A percentile compares a stretch with the other conserved stretches of the same genome.
Evolutionary conservation across 2,888 invertebrate species (phyloP).

Genomic region (Sinohyriopsis cumingii): DNA sequence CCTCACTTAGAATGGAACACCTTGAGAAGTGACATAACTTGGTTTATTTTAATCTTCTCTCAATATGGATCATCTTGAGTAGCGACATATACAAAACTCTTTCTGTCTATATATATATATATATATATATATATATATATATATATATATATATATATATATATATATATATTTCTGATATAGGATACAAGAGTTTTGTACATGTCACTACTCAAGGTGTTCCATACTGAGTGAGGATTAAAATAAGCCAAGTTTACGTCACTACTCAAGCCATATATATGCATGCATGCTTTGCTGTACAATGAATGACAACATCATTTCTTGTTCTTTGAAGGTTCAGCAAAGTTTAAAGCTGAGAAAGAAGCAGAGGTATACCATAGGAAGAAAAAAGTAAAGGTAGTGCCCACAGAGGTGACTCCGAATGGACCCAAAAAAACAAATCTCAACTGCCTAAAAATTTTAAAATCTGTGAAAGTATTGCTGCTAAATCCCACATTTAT

Average conservation of each 20-base stretch:
- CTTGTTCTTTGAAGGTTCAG: slow-evolving; percentile 57
- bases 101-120: background rate
- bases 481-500: slow-evolving; percentile 68
- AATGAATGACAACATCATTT: background rate
- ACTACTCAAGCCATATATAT: background rate
- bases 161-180: background rate
- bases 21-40: slow-evolving; percentile 11
- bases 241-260: too few relatives aligned
- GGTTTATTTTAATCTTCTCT: background rate
- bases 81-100: too few relatives aligned
- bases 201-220: too few relatives aligned
- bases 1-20: too few relatives aligned
- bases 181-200: too few relatives aligned
- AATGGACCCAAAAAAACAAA: slow-evolving; percentile 7
- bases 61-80: background rate
- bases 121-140: too few relatives aligned
- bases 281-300: too few relatives aligned
- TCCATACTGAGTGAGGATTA: too few relatives aligned
- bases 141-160: too few relatives aligned
- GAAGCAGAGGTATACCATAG: slow-evolving; percentile 59
- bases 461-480: slow-evolving; percentile 58
- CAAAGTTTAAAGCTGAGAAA: slow-evolving; percentile 58
- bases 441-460: slow-evolving; percentile 49
- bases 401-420: slow-evolving; percentile 5
- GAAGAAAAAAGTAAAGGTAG: slow-evolving; percentile 20